Conservation (phyloP, 2,888 invertebrate genomes). For the Fissipunctia ypsillon region DNA sequence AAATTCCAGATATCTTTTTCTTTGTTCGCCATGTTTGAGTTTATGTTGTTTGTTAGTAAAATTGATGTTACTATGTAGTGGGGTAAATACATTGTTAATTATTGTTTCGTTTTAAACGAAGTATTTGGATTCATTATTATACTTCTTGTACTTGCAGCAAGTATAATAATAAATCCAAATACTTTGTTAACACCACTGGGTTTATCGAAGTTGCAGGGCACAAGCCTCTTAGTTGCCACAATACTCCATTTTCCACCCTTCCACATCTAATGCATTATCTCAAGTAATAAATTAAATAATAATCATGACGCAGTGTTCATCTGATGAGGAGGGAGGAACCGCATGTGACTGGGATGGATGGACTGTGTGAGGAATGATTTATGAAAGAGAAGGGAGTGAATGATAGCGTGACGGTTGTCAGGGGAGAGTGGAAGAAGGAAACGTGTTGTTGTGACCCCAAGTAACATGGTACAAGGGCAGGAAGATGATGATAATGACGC, state of each 20-base stretch:
- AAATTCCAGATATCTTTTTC: constrained; percentile 5
- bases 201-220: not conserved
- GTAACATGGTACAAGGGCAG: too few relatives aligned
- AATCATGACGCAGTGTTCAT: not conserved
- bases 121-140: not conserved
- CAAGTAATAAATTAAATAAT: not conserved
- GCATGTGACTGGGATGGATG: not conserved
- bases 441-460: too few relatives aligned
- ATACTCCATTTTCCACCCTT: not conserved
- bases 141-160: too few relatives aligned
- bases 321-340: not conserved
- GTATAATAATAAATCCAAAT: too few relatives aligned
- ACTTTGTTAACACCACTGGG: too few relatives aligned
- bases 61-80: not conserved
- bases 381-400: too few relatives aligned
- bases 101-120: not conserved
- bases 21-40: not conserved
- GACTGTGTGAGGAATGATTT: not conserved
- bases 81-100: not conserved
- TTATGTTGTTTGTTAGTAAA: constrained; percentile 3
- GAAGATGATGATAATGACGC: too few relatives aligned
- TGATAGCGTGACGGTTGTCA: too few relatives aligned
- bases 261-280: not conserved
- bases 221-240: not conserved
- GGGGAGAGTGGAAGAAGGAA: too few relatives aligned